Conservation (phyloP, 2,888 invertebrate species). For the Tenthredo mesomela region DNA sequence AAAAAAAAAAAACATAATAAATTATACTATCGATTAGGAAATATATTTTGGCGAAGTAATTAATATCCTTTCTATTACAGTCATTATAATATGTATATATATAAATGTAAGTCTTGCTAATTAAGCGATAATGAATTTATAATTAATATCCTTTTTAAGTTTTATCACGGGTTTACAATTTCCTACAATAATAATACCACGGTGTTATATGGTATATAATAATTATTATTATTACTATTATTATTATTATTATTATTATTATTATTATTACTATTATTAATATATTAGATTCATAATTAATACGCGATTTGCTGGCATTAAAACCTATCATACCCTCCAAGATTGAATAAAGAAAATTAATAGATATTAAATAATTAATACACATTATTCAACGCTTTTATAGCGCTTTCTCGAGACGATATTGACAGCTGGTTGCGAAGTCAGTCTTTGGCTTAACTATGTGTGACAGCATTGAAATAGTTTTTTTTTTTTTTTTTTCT, state of each 20-base stretch:
- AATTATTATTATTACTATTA: background rate
- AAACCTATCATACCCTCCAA: slow-evolving; percentile 9
- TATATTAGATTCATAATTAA: slow-evolving; percentile 41
- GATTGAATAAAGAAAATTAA: background rate
- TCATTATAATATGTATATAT: background rate
- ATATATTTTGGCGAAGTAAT: slow-evolving; percentile 16
- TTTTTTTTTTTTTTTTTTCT: slow-evolving; percentile 45
- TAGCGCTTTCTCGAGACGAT: slow-evolving; percentile 14
- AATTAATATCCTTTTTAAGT: slow-evolving; percentile 3
- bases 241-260: slow-evolving; percentile 3
- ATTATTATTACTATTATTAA: slow-evolving; percentile 6
- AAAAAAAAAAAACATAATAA: background rate
- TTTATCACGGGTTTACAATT: slow-evolving; percentile 39
- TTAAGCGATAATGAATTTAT: slow-evolving; percentile 23
- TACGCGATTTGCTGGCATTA: slow-evolving; percentile 20
- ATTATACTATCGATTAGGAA: background rate
- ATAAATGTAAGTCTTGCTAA: slow-evolving; percentile 28
- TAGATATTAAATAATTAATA: slow-evolving; percentile 25
- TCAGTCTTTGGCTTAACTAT: slow-evolving; percentile 57
- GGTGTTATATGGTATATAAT: background rate
- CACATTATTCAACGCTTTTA: slow-evolving; percentile 20
- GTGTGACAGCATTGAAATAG: slow-evolving; percentile 53
- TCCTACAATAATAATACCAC: slow-evolving; percentile 4
- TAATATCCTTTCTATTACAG: background rate
- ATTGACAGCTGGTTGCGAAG: slow-evolving; percentile 37